phyloP scores from a whole-genome alignment of 2,888 invertebrate genomes.

The Eristalinus aeneus region DNA sequence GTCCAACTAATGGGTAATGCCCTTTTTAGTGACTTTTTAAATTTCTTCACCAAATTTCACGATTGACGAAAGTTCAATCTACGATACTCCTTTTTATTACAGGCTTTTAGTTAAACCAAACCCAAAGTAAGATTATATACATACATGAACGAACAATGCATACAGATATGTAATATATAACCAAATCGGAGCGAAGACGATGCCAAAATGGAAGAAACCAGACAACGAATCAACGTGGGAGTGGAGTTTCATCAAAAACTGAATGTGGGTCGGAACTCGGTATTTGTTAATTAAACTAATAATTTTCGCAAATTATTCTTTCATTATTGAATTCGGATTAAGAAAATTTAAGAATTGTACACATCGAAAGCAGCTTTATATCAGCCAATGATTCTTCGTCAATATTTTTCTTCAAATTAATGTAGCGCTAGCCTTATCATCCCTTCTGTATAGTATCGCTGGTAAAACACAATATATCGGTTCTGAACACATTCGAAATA shows the following conservation, averaged over 20 bases:
- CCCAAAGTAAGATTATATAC: neutral
- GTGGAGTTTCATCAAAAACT: neutral
- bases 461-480: no score
- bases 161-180: neutral
- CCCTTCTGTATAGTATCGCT: no score
- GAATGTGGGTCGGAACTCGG: neutral
- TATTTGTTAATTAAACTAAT: neutral
- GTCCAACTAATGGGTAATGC: constrained; percentile 4
- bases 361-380: no score
- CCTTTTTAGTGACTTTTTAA: constrained; percentile 5
- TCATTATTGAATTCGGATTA: no score
- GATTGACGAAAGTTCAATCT: constrained; percentile 21
- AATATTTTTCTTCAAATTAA: neutral
- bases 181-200: neutral
- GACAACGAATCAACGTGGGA: neutral
- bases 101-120: constrained; percentile 9
- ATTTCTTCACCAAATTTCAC: constrained; percentile 30
- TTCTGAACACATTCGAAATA: no score
- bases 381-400: no score
- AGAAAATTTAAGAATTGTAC: no score
- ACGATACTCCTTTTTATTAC: constrained; percentile 26
- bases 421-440: neutral
- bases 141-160: neutral
- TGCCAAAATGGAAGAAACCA: neutral
- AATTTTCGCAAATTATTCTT: no score